Percentiles rank a stretch among this genome's conserved stretches.
Conservation (phyloP, 2,888 invertebrate species). For the Scaptomyza polygonia region DNA sequence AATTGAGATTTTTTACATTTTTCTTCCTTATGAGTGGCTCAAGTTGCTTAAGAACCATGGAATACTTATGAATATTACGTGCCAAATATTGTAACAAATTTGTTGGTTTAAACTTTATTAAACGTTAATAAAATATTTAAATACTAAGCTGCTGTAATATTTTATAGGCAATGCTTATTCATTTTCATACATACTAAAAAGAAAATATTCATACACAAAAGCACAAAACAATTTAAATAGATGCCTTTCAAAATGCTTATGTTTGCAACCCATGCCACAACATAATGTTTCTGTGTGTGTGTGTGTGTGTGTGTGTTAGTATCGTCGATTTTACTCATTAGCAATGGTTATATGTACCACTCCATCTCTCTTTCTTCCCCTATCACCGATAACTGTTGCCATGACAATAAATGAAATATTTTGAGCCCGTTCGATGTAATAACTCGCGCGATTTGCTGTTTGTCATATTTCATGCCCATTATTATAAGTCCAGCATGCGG, state of each 20-base stretch:
- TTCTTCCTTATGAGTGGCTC: too few species aligned
- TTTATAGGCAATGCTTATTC: background rate
- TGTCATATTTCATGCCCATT: slow-evolving; percentile 68
- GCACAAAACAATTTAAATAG: background rate
- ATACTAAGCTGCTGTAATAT: background rate
- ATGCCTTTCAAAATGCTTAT: background rate
- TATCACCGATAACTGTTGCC: slow-evolving; percentile 29
- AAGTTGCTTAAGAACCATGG: too few species aligned
- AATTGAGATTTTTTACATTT: too few species aligned
- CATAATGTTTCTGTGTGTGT: background rate
- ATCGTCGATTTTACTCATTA: slow-evolving; percentile 5
- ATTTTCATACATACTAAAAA: background rate
- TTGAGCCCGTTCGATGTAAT: slow-evolving; percentile 74
- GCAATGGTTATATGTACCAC: background rate
- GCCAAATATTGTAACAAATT: too few species aligned
- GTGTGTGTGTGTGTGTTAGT: background rate
- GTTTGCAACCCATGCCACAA: background rate
- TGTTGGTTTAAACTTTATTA: too few species aligned
- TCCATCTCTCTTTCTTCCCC: background rate
- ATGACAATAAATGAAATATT: slow-evolving; percentile 74
- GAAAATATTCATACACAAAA: background rate
- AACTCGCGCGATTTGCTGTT: slow-evolving; percentile 66
- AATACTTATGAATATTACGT: too few species aligned
- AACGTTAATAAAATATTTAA: background rate
- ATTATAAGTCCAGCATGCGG: slow-evolving; percentile 49